Evolutionary conservation across 2,113 vertebrate genomes (phyloP).

Genomic region (Hucho hucho): DNA sequence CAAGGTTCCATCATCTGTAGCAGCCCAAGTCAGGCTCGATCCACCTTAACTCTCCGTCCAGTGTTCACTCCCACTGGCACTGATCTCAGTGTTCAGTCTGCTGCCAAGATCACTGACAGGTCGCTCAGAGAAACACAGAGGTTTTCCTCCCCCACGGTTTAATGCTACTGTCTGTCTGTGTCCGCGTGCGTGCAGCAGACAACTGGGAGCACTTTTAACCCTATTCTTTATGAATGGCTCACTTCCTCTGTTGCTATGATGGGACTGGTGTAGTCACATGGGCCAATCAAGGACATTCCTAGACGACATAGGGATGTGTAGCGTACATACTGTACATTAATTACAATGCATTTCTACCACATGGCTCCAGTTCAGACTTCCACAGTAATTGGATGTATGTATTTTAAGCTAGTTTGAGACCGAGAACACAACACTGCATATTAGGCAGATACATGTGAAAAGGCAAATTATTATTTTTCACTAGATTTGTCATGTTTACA

Average conservation of each 20-base stretch:
- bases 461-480: background rate
- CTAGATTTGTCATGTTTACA: too few species aligned
- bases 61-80: background rate
- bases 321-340: too few species aligned
- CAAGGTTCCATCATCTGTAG: too few species aligned
- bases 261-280: background rate
- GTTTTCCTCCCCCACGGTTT: background rate
- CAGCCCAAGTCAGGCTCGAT: background rate
- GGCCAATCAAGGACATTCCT: too few species aligned
- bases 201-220: too few species aligned
- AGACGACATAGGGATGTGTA: too few species aligned
- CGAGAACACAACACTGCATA: too few species aligned
- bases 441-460: too few species aligned
- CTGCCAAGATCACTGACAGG: background rate
- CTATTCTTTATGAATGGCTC: background rate
- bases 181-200: background rate
- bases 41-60: background rate
- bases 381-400: too few species aligned
- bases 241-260: conserved; percentile 12
- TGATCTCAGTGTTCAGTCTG: background rate
- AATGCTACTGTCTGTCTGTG: background rate
- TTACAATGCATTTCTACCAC: too few species aligned
- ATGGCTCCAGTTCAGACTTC: too few species aligned
- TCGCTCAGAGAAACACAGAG: too few species aligned
- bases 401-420: background rate